Evolutionary conservation across 2,888 invertebrate genomes (phyloP).

Genomic region (Cephus runcator): DNA sequence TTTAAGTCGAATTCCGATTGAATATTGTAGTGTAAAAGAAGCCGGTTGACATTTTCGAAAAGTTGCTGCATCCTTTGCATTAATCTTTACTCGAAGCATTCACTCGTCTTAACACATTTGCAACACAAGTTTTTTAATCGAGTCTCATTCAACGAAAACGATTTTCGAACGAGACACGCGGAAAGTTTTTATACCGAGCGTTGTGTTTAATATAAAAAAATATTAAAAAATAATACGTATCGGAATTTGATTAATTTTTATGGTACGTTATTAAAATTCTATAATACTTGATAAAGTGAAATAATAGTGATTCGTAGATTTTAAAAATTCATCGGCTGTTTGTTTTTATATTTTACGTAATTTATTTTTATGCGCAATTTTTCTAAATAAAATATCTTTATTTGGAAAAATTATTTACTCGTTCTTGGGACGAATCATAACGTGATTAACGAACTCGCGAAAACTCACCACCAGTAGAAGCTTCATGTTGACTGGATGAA

Average conservation of each 20-base stretch:
- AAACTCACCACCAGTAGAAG: conserved; percentile 59
- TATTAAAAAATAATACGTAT: not conserved
- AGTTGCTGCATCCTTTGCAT: not conserved
- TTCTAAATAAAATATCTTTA: not conserved
- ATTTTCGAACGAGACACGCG: not conserved
- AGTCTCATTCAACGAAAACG: not conserved
- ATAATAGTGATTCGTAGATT: too few species aligned
- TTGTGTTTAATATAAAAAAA: conserved; percentile 8
- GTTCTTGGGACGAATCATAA: not conserved
- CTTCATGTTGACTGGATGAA: conserved; percentile 57
- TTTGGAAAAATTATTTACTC: not conserved
- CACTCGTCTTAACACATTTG: not conserved
- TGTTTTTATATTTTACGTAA: too few species aligned
- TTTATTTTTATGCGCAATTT: too few species aligned
- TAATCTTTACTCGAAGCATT: not conserved
- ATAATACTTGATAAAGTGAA: not conserved
- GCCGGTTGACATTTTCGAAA: not conserved
- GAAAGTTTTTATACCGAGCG: not conserved
- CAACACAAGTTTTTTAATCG: not conserved
- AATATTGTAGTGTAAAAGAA: not conserved
- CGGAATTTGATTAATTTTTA: not conserved
- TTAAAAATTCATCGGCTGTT: too few species aligned
- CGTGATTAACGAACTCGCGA: not conserved
- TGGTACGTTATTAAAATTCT: not conserved
- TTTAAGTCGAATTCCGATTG: too few species aligned